A percentile compares a stretch with the other conserved stretches of the same genome.
Evolutionary conservation across 2,797 vertebrate species (phyloP).

Genomic region (Crossoptilon crossoptilon): DNA sequence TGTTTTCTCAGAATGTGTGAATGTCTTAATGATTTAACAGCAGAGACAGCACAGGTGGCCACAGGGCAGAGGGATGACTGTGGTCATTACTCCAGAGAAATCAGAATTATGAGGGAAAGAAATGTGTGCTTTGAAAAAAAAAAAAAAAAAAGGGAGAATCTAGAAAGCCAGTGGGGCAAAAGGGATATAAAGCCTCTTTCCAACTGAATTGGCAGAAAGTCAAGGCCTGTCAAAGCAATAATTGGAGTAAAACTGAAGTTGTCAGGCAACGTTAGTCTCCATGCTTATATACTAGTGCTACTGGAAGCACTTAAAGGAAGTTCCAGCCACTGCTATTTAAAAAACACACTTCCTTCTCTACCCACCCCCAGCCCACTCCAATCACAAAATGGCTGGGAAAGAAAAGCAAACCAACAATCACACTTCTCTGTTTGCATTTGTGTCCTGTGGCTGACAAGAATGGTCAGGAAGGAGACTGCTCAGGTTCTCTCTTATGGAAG

Average conservation of each 20-base stretch:
- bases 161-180: constrained; percentile 36
- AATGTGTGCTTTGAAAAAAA: background rate
- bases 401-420: background rate
- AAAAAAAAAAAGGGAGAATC: background rate
- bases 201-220: constrained; percentile 60
- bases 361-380: background rate
- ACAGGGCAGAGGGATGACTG: background rate
- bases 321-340: constrained; percentile 31
- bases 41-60: background rate
- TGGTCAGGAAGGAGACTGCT: background rate
- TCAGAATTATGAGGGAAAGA: background rate
- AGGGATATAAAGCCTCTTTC: constrained; percentile 43
- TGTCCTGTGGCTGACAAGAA: background rate
- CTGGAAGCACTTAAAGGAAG: constrained; percentile 51
- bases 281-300: constrained; percentile 18
- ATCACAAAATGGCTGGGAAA: background rate
- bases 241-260: constrained; percentile 53
- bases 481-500: background rate
- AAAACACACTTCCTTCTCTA: background rate
- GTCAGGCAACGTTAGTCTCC: constrained; percentile 60
- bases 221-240: constrained; percentile 65
- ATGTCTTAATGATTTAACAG: constrained; percentile 2
- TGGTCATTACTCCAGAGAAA: constrained; percentile 12
- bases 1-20: background rate
- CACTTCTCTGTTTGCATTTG: background rate